phyloP scores from a whole-genome alignment of 1,140 invertebrate genomes.

The Zaprionus taronus region DNA sequence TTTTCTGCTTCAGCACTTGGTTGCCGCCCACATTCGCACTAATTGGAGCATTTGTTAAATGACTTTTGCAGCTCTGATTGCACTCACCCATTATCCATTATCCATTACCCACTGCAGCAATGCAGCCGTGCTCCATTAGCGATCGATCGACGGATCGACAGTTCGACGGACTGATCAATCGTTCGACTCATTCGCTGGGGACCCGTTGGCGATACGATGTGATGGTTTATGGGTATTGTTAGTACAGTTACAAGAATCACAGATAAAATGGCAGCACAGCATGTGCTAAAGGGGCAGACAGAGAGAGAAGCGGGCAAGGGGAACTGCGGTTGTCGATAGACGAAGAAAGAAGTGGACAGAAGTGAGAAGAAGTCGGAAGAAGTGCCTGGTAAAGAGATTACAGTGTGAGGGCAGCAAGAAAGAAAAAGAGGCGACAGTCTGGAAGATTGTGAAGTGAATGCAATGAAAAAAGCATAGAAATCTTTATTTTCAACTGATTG shows the following conservation, averaged over 20 bases:
- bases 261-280: not conserved
- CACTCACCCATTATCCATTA: slow-evolving; percentile 30
- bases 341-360: too few species aligned
- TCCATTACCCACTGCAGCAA: slow-evolving; percentile 18
- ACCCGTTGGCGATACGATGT: slow-evolving; percentile 2
- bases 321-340: too few species aligned
- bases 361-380: too few species aligned
- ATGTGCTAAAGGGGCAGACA: not conserved
- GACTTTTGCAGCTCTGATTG: slow-evolving; percentile 37
- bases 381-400: too few species aligned
- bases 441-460: too few species aligned
- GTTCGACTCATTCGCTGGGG: slow-evolving; percentile 3
- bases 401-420: too few species aligned
- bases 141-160: slow-evolving; percentile 4
- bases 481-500: too few species aligned
- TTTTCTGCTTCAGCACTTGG: not conserved
- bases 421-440: too few species aligned
- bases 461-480: too few species aligned
- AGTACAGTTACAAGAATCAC: not conserved
- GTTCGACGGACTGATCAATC: slow-evolving; percentile 7
- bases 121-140: slow-evolving; percentile 29
- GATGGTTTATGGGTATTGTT: slow-evolving; percentile 11
- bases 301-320: too few species aligned
- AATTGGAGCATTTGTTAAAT: slow-evolving; percentile 69
- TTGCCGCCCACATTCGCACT: slow-evolving; percentile 38